These are phyloP conservation scores for Pasiphila rectangulata DNA, from an alignment of 2,888 invertebrate species.

Conservation along the genomic window DNA sequence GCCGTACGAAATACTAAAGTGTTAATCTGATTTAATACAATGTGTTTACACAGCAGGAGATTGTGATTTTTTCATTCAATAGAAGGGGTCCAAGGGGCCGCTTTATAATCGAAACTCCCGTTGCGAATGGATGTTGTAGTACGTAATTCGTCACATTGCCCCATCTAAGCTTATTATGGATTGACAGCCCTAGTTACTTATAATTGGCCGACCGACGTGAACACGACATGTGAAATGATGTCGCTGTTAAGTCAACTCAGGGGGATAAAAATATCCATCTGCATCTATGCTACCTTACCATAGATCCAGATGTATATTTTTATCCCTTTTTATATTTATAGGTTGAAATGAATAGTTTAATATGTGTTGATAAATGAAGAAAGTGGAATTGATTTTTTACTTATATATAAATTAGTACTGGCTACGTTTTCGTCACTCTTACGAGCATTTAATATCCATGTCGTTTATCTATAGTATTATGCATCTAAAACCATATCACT, in stretches of 20 bases:
- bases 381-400: too few relatives aligned
- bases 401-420: too few relatives aligned
- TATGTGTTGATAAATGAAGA: too few relatives aligned
- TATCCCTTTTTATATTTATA: too few relatives aligned
- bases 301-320: too few relatives aligned
- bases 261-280: neutral
- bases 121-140: conserved; percentile 39
- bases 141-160: conserved; percentile 41
- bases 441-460: too few relatives aligned
- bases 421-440: too few relatives aligned
- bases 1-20: conserved; percentile 59
- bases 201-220: conserved; percentile 3
- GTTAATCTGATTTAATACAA: conserved; percentile 78
- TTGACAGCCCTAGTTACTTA: conserved; percentile 19
- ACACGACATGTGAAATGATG: conserved; percentile 11
- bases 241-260: neutral
- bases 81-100: conserved; percentile 43
- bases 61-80: conserved; percentile 52
- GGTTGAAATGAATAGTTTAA: too few relatives aligned
- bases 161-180: conserved; percentile 20
- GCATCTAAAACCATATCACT: too few relatives aligned
- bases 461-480: too few relatives aligned
- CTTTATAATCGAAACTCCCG: conserved; percentile 29
- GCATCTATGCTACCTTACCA: too few relatives aligned
- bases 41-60: conserved; percentile 69